Evolutionary conservation across 2,113 vertebrate species (phyloP).

Genomic region (Dromiciops gliroides): DNA sequence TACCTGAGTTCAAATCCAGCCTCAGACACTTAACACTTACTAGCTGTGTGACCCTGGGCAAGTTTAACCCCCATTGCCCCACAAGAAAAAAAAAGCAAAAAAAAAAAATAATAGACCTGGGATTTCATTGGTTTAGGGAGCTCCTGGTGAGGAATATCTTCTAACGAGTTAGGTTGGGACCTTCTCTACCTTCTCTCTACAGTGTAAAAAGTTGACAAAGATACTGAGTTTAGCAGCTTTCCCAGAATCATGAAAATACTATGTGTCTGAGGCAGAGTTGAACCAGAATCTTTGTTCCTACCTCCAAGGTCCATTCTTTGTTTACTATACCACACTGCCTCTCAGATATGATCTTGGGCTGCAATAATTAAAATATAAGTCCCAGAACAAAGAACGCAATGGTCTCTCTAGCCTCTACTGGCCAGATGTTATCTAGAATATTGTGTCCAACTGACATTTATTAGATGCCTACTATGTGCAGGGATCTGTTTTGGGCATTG

Average conservation of each 20-base stretch:
- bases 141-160: not conserved
- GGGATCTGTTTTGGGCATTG: not conserved
- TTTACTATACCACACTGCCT: not conserved
- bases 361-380: not conserved
- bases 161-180: not conserved
- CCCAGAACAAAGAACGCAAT: not conserved
- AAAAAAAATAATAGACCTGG: not conserved
- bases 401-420: not conserved
- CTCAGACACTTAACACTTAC: too few relatives aligned
- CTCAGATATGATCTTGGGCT: not conserved
- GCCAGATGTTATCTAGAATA: not conserved
- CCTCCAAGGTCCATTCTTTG: not conserved
- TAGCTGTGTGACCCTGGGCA: too few relatives aligned
- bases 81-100: too few relatives aligned
- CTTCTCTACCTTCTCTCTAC: not conserved
- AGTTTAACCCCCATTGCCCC: too few relatives aligned
- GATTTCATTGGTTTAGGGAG: too few relatives aligned
- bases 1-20: too few relatives aligned
- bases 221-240: not conserved
- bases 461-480: not conserved
- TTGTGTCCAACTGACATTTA: not conserved
- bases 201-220: not conserved
- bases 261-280: not conserved
- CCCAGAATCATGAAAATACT: not conserved
- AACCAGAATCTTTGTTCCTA: not conserved